Evolutionary conservation across 2,113 vertebrate genomes (phyloP).

Genomic region (Triplophysa rosa): DNA sequence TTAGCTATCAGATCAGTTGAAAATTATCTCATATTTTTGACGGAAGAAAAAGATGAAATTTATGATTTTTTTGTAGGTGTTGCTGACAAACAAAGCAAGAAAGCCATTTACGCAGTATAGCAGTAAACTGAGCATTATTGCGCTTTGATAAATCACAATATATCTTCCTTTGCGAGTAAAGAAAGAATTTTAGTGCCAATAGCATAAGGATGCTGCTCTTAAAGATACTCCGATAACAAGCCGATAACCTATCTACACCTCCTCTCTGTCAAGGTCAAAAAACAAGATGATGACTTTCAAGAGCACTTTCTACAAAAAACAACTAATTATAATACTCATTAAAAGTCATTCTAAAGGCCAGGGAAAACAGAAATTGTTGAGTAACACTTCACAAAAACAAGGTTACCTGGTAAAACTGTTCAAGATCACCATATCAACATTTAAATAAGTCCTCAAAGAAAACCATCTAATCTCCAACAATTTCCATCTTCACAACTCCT

Average conservation of each 20-base stretch:
- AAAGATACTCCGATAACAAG: neutral
- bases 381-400: neutral
- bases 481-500: neutral
- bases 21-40: neutral
- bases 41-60: too few relatives aligned
- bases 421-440: neutral
- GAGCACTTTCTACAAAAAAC: neutral
- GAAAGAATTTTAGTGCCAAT: neutral
- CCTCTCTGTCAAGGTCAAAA: slow-evolving; percentile 22
- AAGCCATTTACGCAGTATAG: neutral
- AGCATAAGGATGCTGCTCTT: slow-evolving; percentile 21
- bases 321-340: neutral
- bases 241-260: neutral
- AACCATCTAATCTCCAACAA: neutral
- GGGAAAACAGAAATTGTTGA: neutral
- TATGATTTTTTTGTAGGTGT: too few relatives aligned
- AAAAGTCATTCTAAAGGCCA: neutral
- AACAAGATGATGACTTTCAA: neutral
- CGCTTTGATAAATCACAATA: neutral
- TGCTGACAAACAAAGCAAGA: neutral
- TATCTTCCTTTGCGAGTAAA: neutral
- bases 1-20: neutral
- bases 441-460: neutral
- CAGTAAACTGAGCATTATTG: neutral
- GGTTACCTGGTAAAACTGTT: neutral